Percentiles rank a stretch among this genome's conserved stretches.
Conservation (phyloP, 2,113 vertebrate species). For the Leucosticte australis region DNA sequence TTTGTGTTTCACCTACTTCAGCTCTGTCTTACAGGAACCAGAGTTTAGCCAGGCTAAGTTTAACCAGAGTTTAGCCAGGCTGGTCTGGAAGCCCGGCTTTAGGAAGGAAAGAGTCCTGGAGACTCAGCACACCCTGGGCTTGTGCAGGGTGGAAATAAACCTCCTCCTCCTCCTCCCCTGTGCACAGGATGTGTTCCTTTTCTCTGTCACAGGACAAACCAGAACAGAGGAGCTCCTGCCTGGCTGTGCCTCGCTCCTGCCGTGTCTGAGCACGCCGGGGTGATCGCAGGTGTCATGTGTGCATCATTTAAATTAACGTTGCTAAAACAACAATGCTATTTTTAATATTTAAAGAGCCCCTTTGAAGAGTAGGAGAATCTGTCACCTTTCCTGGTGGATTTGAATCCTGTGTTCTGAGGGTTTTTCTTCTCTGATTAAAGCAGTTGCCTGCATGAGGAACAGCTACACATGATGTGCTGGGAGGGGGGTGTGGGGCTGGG, state of each 20-base stretch:
- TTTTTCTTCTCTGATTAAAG: slow-evolving; percentile 61
- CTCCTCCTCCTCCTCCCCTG: not conserved
- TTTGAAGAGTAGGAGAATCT: slow-evolving; percentile 58
- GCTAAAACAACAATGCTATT: slow-evolving; percentile 62
- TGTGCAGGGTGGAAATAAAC: not conserved
- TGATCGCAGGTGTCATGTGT: not conserved
- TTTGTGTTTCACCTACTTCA: not conserved
- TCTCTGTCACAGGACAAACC: not conserved
- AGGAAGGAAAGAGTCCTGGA: not conserved
- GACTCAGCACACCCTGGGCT: not conserved
- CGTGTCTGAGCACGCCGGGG: not conserved
- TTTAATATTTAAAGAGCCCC: slow-evolving; percentile 69
- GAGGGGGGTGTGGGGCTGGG: not conserved
- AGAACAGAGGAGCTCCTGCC: not conserved
- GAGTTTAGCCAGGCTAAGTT: not conserved
- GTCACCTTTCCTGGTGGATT: slow-evolving; percentile 59
- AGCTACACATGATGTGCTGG: not conserved
- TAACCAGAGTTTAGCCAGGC: not conserved
- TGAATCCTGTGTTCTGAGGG: slow-evolving; percentile 30
- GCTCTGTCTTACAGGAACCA: accelerated
- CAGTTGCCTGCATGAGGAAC: not conserved
- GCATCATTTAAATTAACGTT: slow-evolving; percentile 49
- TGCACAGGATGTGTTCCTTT: not conserved
- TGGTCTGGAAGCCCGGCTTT: not conserved
- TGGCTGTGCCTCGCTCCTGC: not conserved